Evolutionary conservation across 53 echinoderm and acorn worm species (phyloP).

Genomic region (Crossaster papposus): DNA sequence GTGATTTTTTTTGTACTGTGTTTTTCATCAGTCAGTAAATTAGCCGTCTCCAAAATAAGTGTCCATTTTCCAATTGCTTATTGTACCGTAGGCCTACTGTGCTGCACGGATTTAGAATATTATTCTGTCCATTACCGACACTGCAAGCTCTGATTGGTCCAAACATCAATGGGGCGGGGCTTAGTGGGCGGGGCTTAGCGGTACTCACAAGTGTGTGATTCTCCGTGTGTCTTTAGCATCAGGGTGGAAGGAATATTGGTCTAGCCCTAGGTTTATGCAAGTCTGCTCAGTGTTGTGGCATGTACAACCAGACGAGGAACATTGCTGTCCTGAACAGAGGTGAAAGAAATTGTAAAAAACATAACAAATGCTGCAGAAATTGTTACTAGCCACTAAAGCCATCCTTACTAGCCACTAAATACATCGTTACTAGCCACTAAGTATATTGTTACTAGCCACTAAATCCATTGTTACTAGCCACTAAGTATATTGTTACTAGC

Average conservation of each 20-base stretch:
- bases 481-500: too few relatives aligned
- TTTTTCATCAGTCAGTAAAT: too few relatives aligned
- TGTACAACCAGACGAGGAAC: conserved; percentile 29
- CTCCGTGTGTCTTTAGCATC: background rate
- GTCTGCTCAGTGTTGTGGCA: conserved; percentile 31
- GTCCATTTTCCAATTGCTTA: too few relatives aligned
- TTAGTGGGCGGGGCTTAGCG: background rate
- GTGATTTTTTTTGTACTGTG: too few relatives aligned
- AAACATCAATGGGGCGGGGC: background rate
- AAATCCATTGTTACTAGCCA: too few relatives aligned
- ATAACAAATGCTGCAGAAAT: background rate
- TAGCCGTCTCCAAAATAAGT: too few relatives aligned
- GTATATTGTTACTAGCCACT: too few relatives aligned
- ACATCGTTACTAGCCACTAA: too few relatives aligned
- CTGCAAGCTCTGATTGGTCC: background rate
- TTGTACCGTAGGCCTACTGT: too few relatives aligned
- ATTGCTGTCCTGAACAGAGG: conserved; percentile 40
- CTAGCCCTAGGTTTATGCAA: conserved; percentile 44
- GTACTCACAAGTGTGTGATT: conserved; percentile 52
- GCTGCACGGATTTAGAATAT: too few relatives aligned
- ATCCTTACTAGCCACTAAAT: too few relatives aligned
- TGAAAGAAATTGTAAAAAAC: background rate
- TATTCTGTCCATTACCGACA: too few relatives aligned
- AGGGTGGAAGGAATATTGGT: background rate
- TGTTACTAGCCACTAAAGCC: background rate